phyloP scores from a whole-genome alignment of 2,888 invertebrate genomes.

The Invenusta paracnida region DNA sequence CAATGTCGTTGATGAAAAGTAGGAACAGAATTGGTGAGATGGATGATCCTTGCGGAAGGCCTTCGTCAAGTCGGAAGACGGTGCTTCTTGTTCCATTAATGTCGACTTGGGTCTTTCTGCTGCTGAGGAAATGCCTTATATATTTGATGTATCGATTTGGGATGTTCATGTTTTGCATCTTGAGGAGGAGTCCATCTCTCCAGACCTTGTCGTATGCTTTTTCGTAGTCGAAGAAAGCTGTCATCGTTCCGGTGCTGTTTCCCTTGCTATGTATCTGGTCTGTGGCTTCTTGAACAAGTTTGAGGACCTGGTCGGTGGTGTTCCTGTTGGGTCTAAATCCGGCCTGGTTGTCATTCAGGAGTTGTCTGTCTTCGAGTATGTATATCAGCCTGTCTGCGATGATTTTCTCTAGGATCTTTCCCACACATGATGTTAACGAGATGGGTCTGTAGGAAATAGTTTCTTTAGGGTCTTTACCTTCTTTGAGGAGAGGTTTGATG shows the following conservation, averaged over 20 bases:
- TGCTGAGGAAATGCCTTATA: neutral
- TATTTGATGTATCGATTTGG: neutral
- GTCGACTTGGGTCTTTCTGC: neutral
- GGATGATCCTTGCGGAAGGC: neutral
- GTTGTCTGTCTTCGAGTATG: neutral
- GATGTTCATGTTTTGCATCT: neutral
- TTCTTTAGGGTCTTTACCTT: neutral
- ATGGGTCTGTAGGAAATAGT: neutral
- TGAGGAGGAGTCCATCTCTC: neutral
- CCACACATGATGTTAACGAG: neutral
- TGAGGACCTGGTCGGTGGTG: neutral
- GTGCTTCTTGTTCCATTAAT: neutral
- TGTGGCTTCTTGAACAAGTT: neutral
- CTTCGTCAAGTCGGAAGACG: neutral
- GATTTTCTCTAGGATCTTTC: neutral
- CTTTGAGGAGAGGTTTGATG: neutral
- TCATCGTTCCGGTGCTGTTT: neutral
- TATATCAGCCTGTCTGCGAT: neutral
- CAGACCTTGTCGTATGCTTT: slow-evolving; percentile 1
- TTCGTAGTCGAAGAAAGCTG: neutral
- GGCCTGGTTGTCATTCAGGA: neutral
- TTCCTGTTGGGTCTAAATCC: neutral
- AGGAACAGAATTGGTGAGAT: neutral
- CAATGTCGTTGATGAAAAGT: neutral
- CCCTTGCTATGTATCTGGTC: neutral